phyloP scores from a whole-genome alignment of 2,797 vertebrate species.

The Tauraco hartlaubi region DNA sequence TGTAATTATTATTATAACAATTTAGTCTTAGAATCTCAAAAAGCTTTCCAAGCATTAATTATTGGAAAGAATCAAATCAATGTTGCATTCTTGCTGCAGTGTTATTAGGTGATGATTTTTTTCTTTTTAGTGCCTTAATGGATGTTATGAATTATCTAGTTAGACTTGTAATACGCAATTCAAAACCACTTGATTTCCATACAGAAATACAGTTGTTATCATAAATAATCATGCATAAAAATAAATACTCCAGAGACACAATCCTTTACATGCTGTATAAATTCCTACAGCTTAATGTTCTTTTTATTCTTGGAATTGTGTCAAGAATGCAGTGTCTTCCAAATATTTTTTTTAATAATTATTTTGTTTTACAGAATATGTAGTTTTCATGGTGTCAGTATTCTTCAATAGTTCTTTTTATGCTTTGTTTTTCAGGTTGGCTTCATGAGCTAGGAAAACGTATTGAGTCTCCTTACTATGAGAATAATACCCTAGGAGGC shows the following conservation, averaged over 20 bases:
- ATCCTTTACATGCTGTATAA: background rate
- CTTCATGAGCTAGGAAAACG: slow-evolving; percentile 96
- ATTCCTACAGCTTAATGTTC: background rate
- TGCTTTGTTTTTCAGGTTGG: slow-evolving; percentile 86
- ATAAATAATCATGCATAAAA: background rate
- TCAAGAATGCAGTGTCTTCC: background rate
- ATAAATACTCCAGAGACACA: background rate
- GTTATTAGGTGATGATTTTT: background rate
- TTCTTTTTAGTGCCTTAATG: slow-evolving; percentile 1
- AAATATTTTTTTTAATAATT: background rate
- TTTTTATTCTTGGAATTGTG: background rate
- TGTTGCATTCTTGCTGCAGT: background rate
- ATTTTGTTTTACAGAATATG: background rate
- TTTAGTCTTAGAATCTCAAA: slow-evolving; percentile 6
- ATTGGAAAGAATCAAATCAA: slow-evolving; percentile 15
- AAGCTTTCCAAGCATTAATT: slow-evolving; percentile 38
- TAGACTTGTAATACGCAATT: background rate
- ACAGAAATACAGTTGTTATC: background rate
- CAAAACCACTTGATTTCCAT: background rate
- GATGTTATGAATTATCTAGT: slow-evolving; percentile 22
- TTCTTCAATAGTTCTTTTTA: background rate
- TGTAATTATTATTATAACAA: slow-evolving; percentile 31
- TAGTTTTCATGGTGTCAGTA: background rate
- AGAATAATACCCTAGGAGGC: slow-evolving; percentile 85
- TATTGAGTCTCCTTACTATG: slow-evolving; percentile 90